Evolutionary conservation across 2,113 vertebrate genomes (phyloP), one percentile per base, ranked within the genome.

Genomic region (Cyanoliseus patagonus): DNA sequence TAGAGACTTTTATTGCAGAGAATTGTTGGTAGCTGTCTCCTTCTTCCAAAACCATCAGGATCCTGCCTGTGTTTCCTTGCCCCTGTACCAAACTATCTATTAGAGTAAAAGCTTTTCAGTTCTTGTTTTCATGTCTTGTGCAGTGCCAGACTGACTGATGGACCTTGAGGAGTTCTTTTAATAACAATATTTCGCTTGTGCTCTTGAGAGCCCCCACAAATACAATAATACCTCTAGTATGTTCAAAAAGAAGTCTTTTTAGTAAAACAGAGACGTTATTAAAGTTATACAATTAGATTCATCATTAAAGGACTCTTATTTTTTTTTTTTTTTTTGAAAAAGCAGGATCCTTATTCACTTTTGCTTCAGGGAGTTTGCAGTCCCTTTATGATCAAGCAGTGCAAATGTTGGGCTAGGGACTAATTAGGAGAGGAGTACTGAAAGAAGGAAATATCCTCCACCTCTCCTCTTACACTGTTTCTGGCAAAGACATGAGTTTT

Each of bases 71-170:
- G 83, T 72, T 94, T 86, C 55, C 35, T 62, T 94, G 67, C 31
- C 28, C 31, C 9, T 88, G 19, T 64, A 85, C 47, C 55, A 84
- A 92, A 61, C 20, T 88, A 18, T 53, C 44, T 75, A 42, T 90
- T 95, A 87, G 4, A 90, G 20, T 35, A 33, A 86, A 95, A 69
- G 90, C 7, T 81, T 87, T 87, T 80, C 57, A 66, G 35, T 87
- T 75, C 46, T 89, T 94, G n/a, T 86, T 95, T 97, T 91, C 57
- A 51, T 44, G 69, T 86, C 42, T 44, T 88, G 24, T 74, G 64
- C 27, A 64, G 27, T 42, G 6, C 63, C 64, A 94, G 55, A 59
- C 41, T 53, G 35, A 70, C 73, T 62, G 53, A 85, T 70, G 28
- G 8, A 28, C 7, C n/a, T 84, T 68, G 76, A 83, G 89, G 94